Conservation (phyloP, 2,113 vertebrate genomes). For the Microcebus jonahi region DNA sequence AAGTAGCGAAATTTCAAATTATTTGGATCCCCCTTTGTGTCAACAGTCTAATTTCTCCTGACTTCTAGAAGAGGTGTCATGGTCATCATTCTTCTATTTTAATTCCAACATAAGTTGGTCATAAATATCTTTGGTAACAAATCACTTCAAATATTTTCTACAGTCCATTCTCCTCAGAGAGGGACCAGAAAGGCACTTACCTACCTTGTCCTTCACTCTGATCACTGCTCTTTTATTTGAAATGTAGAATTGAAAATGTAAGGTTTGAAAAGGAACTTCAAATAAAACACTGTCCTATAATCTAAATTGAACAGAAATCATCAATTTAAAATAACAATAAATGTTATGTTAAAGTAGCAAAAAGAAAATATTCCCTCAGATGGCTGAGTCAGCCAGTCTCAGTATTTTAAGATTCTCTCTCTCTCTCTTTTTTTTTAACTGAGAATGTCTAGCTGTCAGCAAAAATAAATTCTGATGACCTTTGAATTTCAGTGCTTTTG, state of each 20-base stretch:
- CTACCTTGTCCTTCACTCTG: neutral
- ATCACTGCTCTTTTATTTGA: neutral
- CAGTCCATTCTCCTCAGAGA: neutral
- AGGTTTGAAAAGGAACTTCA: neutral
- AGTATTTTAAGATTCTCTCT: neutral
- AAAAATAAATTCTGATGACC: slow-evolving; percentile 43
- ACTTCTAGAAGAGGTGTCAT: neutral
- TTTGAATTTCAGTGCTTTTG: slow-evolving; percentile 36
- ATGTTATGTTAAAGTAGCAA: neutral
- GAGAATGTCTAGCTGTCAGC: neutral
- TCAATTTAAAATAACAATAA: neutral
- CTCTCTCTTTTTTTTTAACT: neutral
- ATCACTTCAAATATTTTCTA: neutral
- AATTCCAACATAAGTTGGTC: neutral
- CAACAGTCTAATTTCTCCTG: neutral
- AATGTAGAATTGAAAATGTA: neutral
- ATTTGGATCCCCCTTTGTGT: neutral
- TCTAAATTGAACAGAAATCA: neutral
- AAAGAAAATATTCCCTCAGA: neutral
- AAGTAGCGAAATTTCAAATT: neutral
- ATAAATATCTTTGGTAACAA: neutral
- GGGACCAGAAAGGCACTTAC: neutral
- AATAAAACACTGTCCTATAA: neutral
- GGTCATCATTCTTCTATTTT: neutral
- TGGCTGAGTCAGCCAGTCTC: neutral